Base-by-base conservation (phyloP, 2,113 vertebrate genomes). In the Balaenoptera acutorostrata region DNA sequence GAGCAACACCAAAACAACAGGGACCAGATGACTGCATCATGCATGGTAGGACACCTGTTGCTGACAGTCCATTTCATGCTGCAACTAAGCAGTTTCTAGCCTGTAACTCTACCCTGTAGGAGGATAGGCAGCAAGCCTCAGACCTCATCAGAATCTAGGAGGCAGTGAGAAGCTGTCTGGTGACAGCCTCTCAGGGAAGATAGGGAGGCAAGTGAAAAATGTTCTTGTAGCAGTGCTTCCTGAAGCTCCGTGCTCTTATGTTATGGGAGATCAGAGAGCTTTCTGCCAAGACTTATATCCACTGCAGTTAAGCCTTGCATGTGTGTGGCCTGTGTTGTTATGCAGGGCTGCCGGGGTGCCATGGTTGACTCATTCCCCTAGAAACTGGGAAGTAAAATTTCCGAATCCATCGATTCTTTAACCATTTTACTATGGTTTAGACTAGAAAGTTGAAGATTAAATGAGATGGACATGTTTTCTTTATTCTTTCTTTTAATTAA, bases 401-500 rank as follows among this genome's bases (percentile, higher is more conserved):
- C 81, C 5, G 57, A 64, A 36, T 36, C 31, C 20, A 10, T 63
- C 83, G 41, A 68, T 21, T 66, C 8, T 86, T 84, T 29, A 15
- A 13, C 9, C 21, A 44, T 85, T 88, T 74, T 81, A 52, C 41
- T 81, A 5, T 86, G n/a, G 87, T 77, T 71, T 96, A 90, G 52
- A 33, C 39, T 90, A 75, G 6, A 41, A 82, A 74, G 33, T 78
- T 55, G 49, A 95, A 88, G 69, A 63, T 91, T 31, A 72, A 90
- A 31, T n/a, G 39, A 74, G 12, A 71, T 82, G 15, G 33, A 61
- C 0, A 8, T 63, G 8, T 52, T 83, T 94, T 88, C 41, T 63
- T 89, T 68, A 55, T 91, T 97, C 33, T 97, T 88, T 97, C 36
- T 95, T 77, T 82, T 87, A 93, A 59, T 94, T 52, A 39, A 29